phyloP scores from a whole-genome alignment of 2,113 vertebrate species.

The Tachuris rubrigastra region DNA sequence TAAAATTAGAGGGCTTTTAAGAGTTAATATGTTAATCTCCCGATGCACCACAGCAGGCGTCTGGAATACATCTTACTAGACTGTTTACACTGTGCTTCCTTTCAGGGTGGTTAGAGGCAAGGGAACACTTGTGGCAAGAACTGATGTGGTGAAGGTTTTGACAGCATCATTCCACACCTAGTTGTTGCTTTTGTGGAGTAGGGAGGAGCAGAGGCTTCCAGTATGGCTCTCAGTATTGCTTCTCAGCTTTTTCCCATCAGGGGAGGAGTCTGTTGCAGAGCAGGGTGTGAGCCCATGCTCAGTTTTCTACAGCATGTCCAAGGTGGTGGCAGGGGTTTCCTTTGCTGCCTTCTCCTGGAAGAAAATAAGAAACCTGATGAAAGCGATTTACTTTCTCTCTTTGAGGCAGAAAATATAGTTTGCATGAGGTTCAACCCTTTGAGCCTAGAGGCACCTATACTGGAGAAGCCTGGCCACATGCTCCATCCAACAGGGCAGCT shows the following conservation, averaged over 20 bases:
- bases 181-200: constrained; percentile 5
- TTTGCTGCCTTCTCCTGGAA: not conserved
- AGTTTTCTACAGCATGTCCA: not conserved
- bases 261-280: not conserved
- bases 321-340: not conserved
- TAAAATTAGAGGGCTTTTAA: constrained; percentile 40
- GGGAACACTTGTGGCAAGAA: constrained; percentile 12
- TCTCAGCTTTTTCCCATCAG: not conserved
- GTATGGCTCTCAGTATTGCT: not conserved
- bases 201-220: not conserved
- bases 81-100: constrained; percentile 15
- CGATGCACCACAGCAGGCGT: not conserved
- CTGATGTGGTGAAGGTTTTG: constrained; percentile 17
- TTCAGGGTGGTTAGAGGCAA: not conserved
- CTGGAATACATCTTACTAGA: constrained; percentile 19
- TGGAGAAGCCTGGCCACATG: fast-evolving
- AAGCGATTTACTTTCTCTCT: not conserved
- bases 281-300: not conserved
- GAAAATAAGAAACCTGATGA: not conserved
- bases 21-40: constrained; percentile 24
- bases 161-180: constrained; percentile 43
- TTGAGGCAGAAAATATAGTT: not conserved
- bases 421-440: not conserved
- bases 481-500: not conserved
- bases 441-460: not conserved